Percentiles rank a stretch among this genome's conserved stretches.
Conservation (phyloP, 2,797 vertebrate genomes). For the Pygocentrus nattereri region DNA sequence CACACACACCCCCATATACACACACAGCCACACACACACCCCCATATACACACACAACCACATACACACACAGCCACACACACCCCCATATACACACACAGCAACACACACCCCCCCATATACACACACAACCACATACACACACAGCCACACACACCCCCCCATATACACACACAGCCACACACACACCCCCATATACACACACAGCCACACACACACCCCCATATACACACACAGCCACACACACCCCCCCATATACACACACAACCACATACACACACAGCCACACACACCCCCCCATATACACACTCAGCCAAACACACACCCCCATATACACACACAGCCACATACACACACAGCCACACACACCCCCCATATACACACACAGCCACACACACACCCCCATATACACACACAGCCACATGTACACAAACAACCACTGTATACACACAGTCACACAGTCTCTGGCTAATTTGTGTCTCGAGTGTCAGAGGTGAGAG, state of each 20-base stretch:
- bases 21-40: too few species aligned
- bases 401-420: not conserved
- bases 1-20: too few species aligned
- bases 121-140: too few species aligned
- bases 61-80: too few species aligned
- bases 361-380: too few species aligned
- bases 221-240: not conserved
- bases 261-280: not conserved
- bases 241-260: slow-evolving; percentile 13
- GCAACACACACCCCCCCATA: slow-evolving; percentile 15
- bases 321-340: not conserved
- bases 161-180: not conserved
- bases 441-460: too few species aligned
- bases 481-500: too few species aligned
- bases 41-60: not conserved
- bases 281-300: slow-evolving; percentile 8
- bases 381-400: slow-evolving; percentile 15
- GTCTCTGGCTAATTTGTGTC: too few species aligned
- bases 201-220: not conserved
- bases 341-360: not conserved
- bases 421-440: not conserved
- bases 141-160: too few species aligned
- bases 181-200: slow-evolving; percentile 13
- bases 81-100: too few species aligned
- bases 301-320: too few species aligned